phyloP scores from a whole-genome alignment of 2,797 vertebrate species.

The Apogon talboti region DNA sequence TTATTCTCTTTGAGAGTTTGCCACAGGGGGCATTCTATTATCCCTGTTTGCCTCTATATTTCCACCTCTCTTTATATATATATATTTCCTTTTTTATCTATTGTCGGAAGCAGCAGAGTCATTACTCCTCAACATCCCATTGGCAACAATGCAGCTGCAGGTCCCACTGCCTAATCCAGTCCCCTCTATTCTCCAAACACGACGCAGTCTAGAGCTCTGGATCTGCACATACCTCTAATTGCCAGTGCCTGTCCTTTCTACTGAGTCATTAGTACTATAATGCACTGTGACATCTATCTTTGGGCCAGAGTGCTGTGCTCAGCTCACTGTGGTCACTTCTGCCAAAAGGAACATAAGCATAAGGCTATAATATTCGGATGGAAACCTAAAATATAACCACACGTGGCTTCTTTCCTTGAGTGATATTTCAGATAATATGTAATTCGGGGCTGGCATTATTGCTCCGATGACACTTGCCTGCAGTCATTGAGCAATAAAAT shows the following conservation, averaged over 20 bases:
- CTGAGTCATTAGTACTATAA: conserved; percentile 73
- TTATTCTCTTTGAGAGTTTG: conserved; percentile 21
- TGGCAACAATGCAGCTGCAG: conserved; percentile 23
- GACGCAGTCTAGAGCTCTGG: conserved; percentile 24
- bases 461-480: too few relatives aligned
- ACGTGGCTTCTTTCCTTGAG: neutral
- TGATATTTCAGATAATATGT: conserved; percentile 12
- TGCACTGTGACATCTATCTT: conserved; percentile 71
- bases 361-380: conserved; percentile 13
- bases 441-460: neutral
- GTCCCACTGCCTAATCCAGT: conserved; percentile 27
- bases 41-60: conserved; percentile 23
- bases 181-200: conserved; percentile 25
- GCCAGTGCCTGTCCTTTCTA: conserved; percentile 65
- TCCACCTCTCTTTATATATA: conserved; percentile 14
- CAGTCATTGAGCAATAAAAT: too few relatives aligned
- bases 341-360: conserved; percentile 37
- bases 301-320: conserved; percentile 68
- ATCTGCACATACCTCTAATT: conserved; percentile 69
- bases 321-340: conserved; percentile 58
- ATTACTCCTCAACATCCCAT: conserved; percentile 43
- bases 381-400: conserved; percentile 6
- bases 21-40: conserved; percentile 24
- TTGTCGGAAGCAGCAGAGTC: conserved; percentile 48
- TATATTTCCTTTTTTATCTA: conserved; percentile 38